These are phyloP conservation scores for Pimephales promelas DNA, from an alignment of 2,113 vertebrate genomes.

Conservation along the genomic window DNA sequence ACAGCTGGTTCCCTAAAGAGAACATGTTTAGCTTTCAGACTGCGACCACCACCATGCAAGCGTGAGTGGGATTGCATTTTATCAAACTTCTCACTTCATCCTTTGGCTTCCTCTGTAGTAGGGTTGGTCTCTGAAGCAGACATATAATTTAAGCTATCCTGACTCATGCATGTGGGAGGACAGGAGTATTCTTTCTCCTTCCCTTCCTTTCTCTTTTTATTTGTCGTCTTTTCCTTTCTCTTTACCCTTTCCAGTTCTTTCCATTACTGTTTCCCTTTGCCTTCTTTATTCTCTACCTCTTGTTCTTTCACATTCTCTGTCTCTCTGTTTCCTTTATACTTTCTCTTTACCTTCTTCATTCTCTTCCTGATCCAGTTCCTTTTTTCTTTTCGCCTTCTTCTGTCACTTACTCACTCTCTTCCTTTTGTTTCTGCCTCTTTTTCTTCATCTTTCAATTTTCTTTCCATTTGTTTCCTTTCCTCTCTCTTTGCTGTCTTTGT, in stretches of 20 bases:
- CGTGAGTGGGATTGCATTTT: conserved; percentile 81
- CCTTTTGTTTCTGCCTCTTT: not conserved
- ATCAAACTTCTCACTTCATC: conserved; percentile 17
- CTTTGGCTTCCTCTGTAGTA: not conserved
- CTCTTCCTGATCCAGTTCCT: not conserved
- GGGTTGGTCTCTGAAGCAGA: not conserved
- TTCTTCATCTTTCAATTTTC: not conserved
- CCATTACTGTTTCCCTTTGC: not conserved
- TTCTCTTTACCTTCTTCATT: not conserved
- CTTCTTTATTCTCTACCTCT: not conserved
- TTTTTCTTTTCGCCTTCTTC: not conserved
- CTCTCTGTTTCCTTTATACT: not conserved
- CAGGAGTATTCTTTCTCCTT: not conserved
- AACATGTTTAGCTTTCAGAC: conserved; percentile 97
- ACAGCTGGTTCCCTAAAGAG: conserved; percentile 97
- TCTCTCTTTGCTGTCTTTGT: not conserved
- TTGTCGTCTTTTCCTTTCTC: not conserved
- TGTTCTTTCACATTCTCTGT: not conserved
- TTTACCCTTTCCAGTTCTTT: not conserved
- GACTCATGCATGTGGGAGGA: conserved; percentile 38
- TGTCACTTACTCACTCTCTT: not conserved
- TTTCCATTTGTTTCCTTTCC: not conserved
- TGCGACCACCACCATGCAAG: conserved; percentile 98
- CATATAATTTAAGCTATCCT: not conserved
- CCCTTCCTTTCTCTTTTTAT: not conserved